Evolutionary conservation across 1,140 invertebrate genomes (phyloP), one percentile per base, ranked within the genome.

Genomic region (Psilanteris sp.): DNA sequence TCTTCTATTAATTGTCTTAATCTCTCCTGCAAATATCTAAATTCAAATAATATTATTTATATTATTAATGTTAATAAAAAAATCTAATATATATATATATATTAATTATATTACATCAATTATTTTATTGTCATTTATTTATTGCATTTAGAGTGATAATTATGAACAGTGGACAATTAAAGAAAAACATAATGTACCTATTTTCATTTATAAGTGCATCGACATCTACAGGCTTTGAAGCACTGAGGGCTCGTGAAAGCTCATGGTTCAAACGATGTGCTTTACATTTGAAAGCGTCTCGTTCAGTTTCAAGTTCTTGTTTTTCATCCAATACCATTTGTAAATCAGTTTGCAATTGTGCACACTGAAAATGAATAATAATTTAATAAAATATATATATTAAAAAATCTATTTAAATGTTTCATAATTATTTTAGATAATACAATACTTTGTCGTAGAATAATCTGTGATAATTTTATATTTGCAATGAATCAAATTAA

Each of bases 271-370:
- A 89, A 22, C 94, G 88, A 81, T 95, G 94, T 8, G 94, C 93
- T 87, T 97, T 96, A 71, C 91, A 94, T 82, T 94, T 94, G 77
- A 95, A 95, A n/a, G 93, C 93, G 87, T 96, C 94, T 62, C 94
- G 88, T 82, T 96, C 94, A 7, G 91, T 92, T 11, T 94, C 91
- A 10, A 95, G 82, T 77, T 96, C 96, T 80, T 96, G 94, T 84
- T 96, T 96, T 82, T 96, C 95, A 89, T 96, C 95, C 22, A 96
- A 84, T 11, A 96, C 91, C 31, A 90, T 88, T 80, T 94, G 92
- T 10, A 96, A 88, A 87, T 97, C 95, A 15, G 91, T 81, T 85
- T 93, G 91, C 18, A 95, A 83, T 83, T 94, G 92, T 50, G 89
- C 84, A 81, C 90, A 90, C 90, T 93, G 79, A 14, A 84, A 71